Base-by-base conservation (phyloP, 2,113 vertebrate genomes). In the Ctenodactylus gundi region DNA sequence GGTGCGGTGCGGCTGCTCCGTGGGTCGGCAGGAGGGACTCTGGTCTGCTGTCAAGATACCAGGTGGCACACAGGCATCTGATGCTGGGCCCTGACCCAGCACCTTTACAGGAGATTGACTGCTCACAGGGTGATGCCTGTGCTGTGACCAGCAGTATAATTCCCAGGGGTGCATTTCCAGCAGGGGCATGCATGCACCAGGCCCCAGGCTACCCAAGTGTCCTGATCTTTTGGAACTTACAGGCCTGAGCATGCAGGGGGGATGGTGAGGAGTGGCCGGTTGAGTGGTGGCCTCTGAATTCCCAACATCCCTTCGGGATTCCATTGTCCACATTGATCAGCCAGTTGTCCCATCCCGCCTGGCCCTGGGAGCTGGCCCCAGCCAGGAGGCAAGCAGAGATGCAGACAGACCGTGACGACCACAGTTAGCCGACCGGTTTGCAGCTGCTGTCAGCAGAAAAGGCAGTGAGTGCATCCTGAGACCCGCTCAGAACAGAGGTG, bases 361-460 rank as follows among this genome's bases (percentile, higher is more conserved):
- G 49, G 53, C 88, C 31, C 78, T 1, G 86, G 90, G 93, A 89
- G 36, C 8, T 1, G 68, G 51, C 86, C 85, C 91, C 75, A 93
- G 64, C n/a, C 85, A 92, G 83, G 72, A 68, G 67, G 73, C 60
- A 3, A 57, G 91, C 9, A 23, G 95, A 41, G 58, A 58, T 2
- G 70, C 83, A 90, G 92, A 84, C 85, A 73, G 87, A 62, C 84
- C 67, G 85, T 58, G 94, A 51, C 65, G 73, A 34, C 75, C 86
- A 36, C 68, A 76, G 72, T 83, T 17, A 88, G 72, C 85, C 46
- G 10, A 4, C 46, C 57, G 1, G 29, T 58, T 82, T 85, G 73
- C 77, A 58, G 21, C 85, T 29, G n/a, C 36, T 62, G 93, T 95
- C 94, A 91, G 95, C 93, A 77, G 93, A 70, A 95, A 92, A 60